These are phyloP conservation scores for Boleophthalmus pectinirostris DNA, from an alignment of 2,113 vertebrate species.

Conservation along the genomic window DNA sequence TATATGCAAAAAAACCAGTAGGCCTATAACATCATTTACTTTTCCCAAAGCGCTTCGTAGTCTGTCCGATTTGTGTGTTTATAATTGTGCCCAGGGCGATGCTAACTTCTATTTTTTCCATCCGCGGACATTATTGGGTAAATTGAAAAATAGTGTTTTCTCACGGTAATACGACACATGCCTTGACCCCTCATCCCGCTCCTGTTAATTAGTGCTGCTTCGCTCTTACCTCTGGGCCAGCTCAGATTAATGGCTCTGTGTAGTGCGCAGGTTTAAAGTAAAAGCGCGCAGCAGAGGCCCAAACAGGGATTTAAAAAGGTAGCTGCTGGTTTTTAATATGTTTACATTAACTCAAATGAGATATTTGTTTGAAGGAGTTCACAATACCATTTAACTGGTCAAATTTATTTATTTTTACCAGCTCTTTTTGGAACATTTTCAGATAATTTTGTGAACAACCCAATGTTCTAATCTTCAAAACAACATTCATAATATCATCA, in stretches of 20 bases:
- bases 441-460: no score
- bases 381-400: no score
- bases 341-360: no score
- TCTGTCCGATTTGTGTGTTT: conserved; percentile 20
- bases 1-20: conserved; percentile 23
- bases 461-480: no score
- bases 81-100: conserved; percentile 31
- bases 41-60: conserved; percentile 18
- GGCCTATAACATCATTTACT: conserved; percentile 21
- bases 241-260: conserved; percentile 75
- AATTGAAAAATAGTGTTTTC: conserved; percentile 77
- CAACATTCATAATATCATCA: no score
- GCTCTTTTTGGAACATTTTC: no score
- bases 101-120: conserved; percentile 35
- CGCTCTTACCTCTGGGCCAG: conserved; percentile 70
- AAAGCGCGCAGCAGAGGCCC: conserved; percentile 30
- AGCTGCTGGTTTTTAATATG: no score
- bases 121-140: conserved; percentile 45
- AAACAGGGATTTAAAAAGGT: conserved; percentile 27
- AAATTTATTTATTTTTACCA: no score
- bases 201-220: conserved; percentile 76
- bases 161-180: conserved; percentile 72
- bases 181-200: conserved; percentile 74
- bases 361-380: no score
- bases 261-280: conserved; percentile 59